A percentile compares a stretch with the other conserved stretches of the same genome.
These are phyloP conservation scores for Rotaria sp. DNA, from an alignment of 2,888 invertebrate species.

Conservation along the genomic window DNA sequence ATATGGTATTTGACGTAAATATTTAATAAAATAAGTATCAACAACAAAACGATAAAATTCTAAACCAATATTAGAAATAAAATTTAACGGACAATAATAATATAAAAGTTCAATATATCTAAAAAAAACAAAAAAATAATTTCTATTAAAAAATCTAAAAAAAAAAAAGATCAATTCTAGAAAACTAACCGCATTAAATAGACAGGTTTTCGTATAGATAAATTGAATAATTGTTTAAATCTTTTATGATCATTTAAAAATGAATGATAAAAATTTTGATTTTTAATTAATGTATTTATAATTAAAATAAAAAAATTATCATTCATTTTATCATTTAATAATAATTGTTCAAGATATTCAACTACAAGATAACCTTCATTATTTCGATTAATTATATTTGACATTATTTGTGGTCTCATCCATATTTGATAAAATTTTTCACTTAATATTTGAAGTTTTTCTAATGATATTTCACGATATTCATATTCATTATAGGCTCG, in stretches of 20 bases:
- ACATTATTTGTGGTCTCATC: neutral
- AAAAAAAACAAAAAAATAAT: neutral
- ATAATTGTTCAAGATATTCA: neutral
- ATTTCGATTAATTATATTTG: neutral
- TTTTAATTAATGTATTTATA: neutral
- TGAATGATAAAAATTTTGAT: neutral
- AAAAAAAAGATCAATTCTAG: neutral
- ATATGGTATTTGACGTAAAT: neutral
- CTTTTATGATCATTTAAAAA: neutral
- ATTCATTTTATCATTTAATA: neutral
- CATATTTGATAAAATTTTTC: neutral
- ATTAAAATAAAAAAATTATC: neutral
- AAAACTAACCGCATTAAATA: neutral
- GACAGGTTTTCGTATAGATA: neutral
- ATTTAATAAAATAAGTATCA: neutral
- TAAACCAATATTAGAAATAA: neutral
- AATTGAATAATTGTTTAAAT: neutral
- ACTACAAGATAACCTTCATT: neutral
- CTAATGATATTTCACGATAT: neutral
- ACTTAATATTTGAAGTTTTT: neutral
- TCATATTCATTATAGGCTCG: neutral
- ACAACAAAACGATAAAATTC: slow-evolving; percentile 18
- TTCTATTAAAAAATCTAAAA: neutral
- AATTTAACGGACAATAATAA: neutral
- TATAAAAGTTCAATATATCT: slow-evolving; percentile 18